phyloP scores from a whole-genome alignment of 2,797 vertebrate species.

The Fundulus diaphanus region DNA sequence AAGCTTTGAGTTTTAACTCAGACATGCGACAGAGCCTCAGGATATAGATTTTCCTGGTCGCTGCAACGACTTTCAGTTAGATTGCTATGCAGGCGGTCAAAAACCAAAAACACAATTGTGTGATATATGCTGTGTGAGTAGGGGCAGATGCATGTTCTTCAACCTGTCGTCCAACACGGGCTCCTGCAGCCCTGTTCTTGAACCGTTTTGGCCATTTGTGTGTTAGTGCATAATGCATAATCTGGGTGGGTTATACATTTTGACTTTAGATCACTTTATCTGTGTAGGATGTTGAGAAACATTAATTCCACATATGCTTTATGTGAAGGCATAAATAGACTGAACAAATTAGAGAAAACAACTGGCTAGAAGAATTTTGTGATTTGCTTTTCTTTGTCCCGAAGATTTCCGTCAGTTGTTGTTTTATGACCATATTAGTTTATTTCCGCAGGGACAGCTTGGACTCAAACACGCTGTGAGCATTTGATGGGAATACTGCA shows the following conservation, averaged over 20 bases:
- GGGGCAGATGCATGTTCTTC: neutral
- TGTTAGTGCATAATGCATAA: no score
- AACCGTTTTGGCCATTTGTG: neutral
- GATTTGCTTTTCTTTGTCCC: neutral
- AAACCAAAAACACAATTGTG: neutral
- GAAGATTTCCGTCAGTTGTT: neutral
- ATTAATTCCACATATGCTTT: neutral
- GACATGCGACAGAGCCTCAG: neutral
- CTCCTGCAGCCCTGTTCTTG: neutral
- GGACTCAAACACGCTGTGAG: slow-evolving; percentile 9
- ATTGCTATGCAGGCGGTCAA: neutral
- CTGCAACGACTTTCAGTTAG: neutral
- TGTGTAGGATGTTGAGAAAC: neutral
- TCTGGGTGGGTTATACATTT: no score
- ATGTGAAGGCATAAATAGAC: neutral
- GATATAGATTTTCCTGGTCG: neutral
- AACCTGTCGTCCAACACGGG: neutral
- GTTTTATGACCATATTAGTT: neutral
- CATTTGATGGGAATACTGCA: slow-evolving; percentile 14
- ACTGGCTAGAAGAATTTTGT: neutral
- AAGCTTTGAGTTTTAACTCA: neutral
- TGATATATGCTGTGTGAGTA: neutral
- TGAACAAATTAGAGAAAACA: neutral
- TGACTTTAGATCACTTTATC: no score
- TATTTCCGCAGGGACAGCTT: neutral